These are phyloP conservation scores for Neria commutata DNA, from an alignment of 2,888 invertebrate genomes.

Conservation along the genomic window DNA sequence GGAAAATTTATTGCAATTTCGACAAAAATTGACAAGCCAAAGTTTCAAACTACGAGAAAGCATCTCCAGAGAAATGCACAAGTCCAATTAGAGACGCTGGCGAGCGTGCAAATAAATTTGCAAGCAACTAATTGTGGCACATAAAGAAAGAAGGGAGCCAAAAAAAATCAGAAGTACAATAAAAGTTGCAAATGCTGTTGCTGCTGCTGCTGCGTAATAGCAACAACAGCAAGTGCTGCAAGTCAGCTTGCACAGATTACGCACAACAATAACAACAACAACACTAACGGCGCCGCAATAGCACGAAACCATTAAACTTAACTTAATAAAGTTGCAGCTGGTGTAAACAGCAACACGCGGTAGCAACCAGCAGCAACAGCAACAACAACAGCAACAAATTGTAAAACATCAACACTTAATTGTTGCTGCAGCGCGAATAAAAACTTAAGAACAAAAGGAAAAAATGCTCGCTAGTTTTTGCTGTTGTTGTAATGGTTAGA, in stretches of 20 bases:
- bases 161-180: constrained; percentile 28
- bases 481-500: constrained; percentile 8
- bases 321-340: constrained; percentile 55
- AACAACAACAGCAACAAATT: constrained; percentile 37
- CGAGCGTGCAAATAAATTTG: not conserved
- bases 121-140: constrained; percentile 1
- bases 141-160: constrained; percentile 1
- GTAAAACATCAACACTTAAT: constrained; percentile 57
- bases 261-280: not conserved
- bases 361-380: constrained; percentile 13
- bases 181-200: constrained; percentile 30
- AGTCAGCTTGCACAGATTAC: constrained; percentile 48
- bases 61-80: constrained; percentile 4
- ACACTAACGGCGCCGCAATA: not conserved
- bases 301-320: constrained; percentile 44
- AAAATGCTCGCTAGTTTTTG: constrained; percentile 8
- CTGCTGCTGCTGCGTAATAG: constrained; percentile 37
- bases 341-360: not conserved
- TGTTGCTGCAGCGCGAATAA: constrained; percentile 30
- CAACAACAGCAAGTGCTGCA: constrained; percentile 55
- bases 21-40: too few species aligned
- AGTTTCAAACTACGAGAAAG: too few species aligned
- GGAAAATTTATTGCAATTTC: too few species aligned
- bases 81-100: constrained; percentile 6
- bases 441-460: too few species aligned